phyloP scores from a whole-genome alignment of 2,797 vertebrate genomes.

The Percopsis omiscomaycus region DNA sequence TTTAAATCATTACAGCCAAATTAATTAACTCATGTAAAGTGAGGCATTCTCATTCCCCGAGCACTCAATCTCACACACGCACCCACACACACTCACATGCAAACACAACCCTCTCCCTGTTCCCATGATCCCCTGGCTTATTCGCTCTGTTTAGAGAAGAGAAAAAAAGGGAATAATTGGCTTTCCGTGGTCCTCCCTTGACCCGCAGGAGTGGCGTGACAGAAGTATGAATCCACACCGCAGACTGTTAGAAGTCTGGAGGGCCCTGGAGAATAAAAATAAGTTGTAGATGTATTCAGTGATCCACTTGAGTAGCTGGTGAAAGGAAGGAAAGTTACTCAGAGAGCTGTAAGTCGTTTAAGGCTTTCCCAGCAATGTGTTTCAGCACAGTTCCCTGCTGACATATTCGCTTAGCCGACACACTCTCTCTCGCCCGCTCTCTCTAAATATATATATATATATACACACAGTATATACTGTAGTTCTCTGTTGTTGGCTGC shows the following conservation, averaged over 20 bases:
- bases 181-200: conserved; percentile 38
- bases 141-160: conserved; percentile 71
- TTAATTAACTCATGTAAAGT: conserved; percentile 73
- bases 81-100: conserved; percentile 6
- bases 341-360: conserved; percentile 66
- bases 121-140: conserved; percentile 76
- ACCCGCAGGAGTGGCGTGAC: conserved; percentile 46
- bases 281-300: conserved; percentile 57
- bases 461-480: neutral
- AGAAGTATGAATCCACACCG: conserved; percentile 47
- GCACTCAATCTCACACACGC: conserved; percentile 21
- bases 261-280: conserved; percentile 39
- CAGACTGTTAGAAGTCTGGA: conserved; percentile 18
- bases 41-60: conserved; percentile 69
- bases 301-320: conserved; percentile 57
- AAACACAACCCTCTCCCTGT: conserved; percentile 43
- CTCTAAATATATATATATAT: neutral
- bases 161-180: conserved; percentile 54
- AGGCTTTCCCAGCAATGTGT: conserved; percentile 61
- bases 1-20: conserved; percentile 73
- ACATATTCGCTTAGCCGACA: conserved; percentile 70
- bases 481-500: conserved; percentile 37
- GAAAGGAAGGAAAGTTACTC: conserved; percentile 55
- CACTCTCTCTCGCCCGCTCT: conserved; percentile 50
- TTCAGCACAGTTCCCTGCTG: conserved; percentile 65